Evolutionary conservation across 2,797 vertebrate species (phyloP), one percentile per base, ranked within the genome.

Genomic region (Halcyon leucocephala): DNA sequence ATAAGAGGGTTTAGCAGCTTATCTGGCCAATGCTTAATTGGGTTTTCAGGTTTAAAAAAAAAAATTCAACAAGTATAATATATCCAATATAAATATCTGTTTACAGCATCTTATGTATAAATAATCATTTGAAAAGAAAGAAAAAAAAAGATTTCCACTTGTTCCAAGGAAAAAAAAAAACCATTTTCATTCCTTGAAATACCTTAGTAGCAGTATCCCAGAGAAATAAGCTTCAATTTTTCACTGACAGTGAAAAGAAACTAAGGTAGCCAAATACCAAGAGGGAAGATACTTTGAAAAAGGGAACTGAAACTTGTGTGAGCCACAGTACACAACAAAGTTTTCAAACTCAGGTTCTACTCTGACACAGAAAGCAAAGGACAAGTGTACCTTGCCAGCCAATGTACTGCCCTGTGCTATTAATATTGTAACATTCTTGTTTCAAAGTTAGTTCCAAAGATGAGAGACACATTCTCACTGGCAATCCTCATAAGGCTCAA

Each of bases 71-170:
- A 94, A 87, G 74, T 93, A 46, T 96, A 93, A 90, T 97, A 93
- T 74, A 96, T 82, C n/a, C 57, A 94, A 91, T 72, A 12, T 78
- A 97, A 97, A 86, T 64, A 97, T 93, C 79, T 78, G 76, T 93
- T 94, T 95, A 89, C 60, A 74, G 26, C 57, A 94, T 12, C 74
- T 88, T 90, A 93, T 46, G 22, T 85, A 96, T 96, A 97, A 97
- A 96, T 96, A 97, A 97, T 87, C 95, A 72, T 82, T 78, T 97
- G 78, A 95, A 96, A 96, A 94, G 33, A 89, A 93, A 55, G 54
- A 69, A 89, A 97, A 97, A 65, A 84, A 93, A 16, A 42, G 16
- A 42, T 42, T 95, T 96, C 81, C 71, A 73, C 49, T 93, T 96
- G 31, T 74, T 95, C 78, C 20, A 48, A n/a, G 7, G 9, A 21